Evolutionary conservation across 2,113 vertebrate species (phyloP).

Genomic region (Pseudorasbora parva): DNA sequence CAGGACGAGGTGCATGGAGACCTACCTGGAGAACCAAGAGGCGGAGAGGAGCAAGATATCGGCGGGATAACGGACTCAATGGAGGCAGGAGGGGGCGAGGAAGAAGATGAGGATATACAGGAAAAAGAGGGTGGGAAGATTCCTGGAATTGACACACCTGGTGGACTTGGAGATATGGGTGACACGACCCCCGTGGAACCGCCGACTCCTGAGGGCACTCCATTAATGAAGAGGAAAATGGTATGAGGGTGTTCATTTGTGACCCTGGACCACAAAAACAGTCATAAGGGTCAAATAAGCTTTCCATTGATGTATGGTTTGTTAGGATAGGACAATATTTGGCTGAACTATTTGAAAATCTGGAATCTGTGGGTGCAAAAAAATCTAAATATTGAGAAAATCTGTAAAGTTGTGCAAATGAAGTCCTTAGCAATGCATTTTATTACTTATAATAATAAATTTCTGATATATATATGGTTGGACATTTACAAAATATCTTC

Average conservation of each 20-base stretch:
- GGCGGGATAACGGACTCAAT: constrained; percentile 75
- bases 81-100: constrained; percentile 78
- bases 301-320: too few species aligned
- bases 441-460: too few species aligned
- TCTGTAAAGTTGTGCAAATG: too few species aligned
- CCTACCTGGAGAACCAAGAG: constrained; percentile 73
- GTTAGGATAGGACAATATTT: too few species aligned
- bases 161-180: constrained; percentile 91
- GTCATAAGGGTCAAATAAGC: too few species aligned
- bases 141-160: constrained; percentile 79
- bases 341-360: too few species aligned
- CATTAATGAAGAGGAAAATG: constrained; percentile 86
- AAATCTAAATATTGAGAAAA: too few species aligned
- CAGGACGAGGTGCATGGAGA: constrained; percentile 90
- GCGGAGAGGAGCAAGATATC: constrained; percentile 77
- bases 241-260: constrained; percentile 37
- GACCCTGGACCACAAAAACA: too few species aligned
- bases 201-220: constrained; percentile 90
- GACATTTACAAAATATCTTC: too few species aligned
- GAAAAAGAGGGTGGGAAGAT: constrained; percentile 82
- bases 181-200: constrained; percentile 84
- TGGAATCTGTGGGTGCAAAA: too few species aligned
- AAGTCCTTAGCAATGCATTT: too few species aligned
- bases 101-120: constrained; percentile 76
- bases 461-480: too few species aligned